Conservation (phyloP, 1,140 invertebrate genomes). For the Heliconius eleuchia region DNA sequence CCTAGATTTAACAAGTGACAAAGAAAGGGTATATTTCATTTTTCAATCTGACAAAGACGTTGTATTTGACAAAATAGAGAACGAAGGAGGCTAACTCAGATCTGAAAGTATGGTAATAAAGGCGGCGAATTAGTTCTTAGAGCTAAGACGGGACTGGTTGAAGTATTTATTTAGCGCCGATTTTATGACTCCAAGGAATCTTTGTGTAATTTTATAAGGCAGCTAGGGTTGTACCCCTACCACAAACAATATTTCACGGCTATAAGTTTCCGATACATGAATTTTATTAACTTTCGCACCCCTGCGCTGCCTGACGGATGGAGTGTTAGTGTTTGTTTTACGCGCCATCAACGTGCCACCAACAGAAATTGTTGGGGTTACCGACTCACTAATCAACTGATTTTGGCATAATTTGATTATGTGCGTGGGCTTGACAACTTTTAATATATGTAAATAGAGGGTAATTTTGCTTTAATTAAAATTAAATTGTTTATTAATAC, state of each 20-base stretch:
- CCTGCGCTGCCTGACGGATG: slow-evolving; percentile 59
- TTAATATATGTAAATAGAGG: slow-evolving; percentile 23
- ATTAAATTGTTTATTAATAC: slow-evolving; percentile 13
- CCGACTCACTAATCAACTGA: slow-evolving; percentile 42
- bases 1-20: background rate
- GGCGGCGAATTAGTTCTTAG: slow-evolving; percentile 34
- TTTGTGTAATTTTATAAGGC: slow-evolving; percentile 56
- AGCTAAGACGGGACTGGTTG: slow-evolving; percentile 25
- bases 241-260: slow-evolving; percentile 74
- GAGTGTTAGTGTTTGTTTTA: slow-evolving; percentile 76
- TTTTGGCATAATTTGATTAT: slow-evolving; percentile 55
- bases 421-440: slow-evolving; percentile 45
- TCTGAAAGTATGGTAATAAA: slow-evolving; percentile 26
- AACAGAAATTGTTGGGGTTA: slow-evolving; percentile 63
- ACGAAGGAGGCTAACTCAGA: slow-evolving; percentile 16
- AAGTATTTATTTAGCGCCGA: slow-evolving; percentile 40
- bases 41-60: slow-evolving; percentile 7
- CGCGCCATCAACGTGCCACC: slow-evolving; percentile 70
- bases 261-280: slow-evolving; percentile 81
- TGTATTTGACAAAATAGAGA: slow-evolving; percentile 20
- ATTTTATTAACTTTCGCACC: slow-evolving; percentile 79
- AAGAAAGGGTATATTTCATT: background rate
- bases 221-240: slow-evolving; percentile 67
- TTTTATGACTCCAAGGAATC: slow-evolving; percentile 48
- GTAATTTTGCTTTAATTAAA: slow-evolving; percentile 31